These are phyloP conservation scores for Aphidius ervi DNA, from an alignment of 1,140 invertebrate species.

Conservation along the genomic window DNA sequence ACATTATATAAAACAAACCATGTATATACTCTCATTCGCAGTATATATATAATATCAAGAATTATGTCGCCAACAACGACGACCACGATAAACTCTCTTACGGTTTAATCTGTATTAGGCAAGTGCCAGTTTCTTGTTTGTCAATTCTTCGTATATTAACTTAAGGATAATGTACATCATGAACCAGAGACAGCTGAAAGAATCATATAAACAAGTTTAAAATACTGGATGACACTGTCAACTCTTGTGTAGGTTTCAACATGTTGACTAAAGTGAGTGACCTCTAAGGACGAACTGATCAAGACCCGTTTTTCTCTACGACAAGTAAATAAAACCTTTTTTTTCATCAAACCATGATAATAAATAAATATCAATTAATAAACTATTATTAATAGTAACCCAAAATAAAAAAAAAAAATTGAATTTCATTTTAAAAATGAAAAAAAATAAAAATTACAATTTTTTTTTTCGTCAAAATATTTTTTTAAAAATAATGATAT, in stretches of 20 bases:
- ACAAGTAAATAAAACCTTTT: slow-evolving; percentile 27
- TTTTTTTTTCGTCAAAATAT: too few relatives aligned
- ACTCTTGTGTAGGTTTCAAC: background rate
- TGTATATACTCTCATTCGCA: too few relatives aligned
- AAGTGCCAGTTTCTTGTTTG: slow-evolving; percentile 39
- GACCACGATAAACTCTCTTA: slow-evolving; percentile 26
- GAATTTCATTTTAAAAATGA: too few relatives aligned
- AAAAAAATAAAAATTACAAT: too few relatives aligned
- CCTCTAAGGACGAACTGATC: slow-evolving; percentile 37
- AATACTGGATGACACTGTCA: slow-evolving; percentile 3
- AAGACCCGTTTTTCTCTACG: slow-evolving; percentile 36
- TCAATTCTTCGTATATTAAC: slow-evolving; percentile 34
- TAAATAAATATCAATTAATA: too few relatives aligned
- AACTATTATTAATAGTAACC: too few relatives aligned
- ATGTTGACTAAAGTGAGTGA: slow-evolving; percentile 40
- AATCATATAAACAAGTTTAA: slow-evolving; percentile 9
- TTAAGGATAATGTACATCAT: background rate
- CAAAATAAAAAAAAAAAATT: too few relatives aligned
- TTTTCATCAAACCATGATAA: too few relatives aligned
- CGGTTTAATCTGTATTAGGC: slow-evolving; percentile 50
- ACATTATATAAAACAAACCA: too few relatives aligned
- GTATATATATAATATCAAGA: background rate
- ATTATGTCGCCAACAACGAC: slow-evolving; percentile 19
- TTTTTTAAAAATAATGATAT: too few relatives aligned
- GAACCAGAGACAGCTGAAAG: slow-evolving; percentile 8